Conservation (phyloP, 2,113 vertebrate species). For the Lanius ludovicianus region DNA sequence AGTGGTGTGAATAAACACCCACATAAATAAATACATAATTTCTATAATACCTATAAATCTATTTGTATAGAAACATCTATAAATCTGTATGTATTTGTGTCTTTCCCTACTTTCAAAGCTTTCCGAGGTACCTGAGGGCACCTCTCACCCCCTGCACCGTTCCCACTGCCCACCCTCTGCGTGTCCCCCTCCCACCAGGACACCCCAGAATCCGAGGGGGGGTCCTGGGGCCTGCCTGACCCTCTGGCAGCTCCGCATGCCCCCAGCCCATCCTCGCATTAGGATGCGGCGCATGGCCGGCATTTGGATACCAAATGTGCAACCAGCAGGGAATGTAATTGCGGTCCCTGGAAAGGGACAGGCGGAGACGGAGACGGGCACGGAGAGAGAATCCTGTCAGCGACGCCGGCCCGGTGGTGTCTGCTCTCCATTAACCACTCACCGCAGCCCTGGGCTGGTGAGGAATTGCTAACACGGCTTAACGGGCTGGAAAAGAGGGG, state of each 20-base stretch:
- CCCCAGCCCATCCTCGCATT: background rate
- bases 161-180: background rate
- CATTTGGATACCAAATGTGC: slow-evolving; percentile 50
- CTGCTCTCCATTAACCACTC: slow-evolving; percentile 56
- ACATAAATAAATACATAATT: background rate
- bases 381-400: slow-evolving; percentile 27
- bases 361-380: slow-evolving; percentile 10
- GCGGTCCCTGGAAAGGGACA: slow-evolving; percentile 36
- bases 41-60: rapidly evolving
- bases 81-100: background rate
- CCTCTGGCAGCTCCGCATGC: background rate
- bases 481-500: slow-evolving; percentile 46
- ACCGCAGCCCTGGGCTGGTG: slow-evolving; percentile 26
- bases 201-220: rapidly evolving
- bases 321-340: slow-evolving; percentile 57
- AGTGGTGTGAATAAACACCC: background rate
- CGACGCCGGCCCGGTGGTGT: slow-evolving; percentile 27
- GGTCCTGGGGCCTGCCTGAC: background rate
- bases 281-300: slow-evolving; percentile 31
- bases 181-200: background rate
- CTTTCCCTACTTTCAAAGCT: background rate
- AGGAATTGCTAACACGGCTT: slow-evolving; percentile 47
- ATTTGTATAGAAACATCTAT: background rate
- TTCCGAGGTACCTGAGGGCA: background rate
- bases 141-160: rapidly evolving